Base-by-base conservation (phyloP, 2,113 vertebrate genomes). In the Callithrix jacchus region DNA sequence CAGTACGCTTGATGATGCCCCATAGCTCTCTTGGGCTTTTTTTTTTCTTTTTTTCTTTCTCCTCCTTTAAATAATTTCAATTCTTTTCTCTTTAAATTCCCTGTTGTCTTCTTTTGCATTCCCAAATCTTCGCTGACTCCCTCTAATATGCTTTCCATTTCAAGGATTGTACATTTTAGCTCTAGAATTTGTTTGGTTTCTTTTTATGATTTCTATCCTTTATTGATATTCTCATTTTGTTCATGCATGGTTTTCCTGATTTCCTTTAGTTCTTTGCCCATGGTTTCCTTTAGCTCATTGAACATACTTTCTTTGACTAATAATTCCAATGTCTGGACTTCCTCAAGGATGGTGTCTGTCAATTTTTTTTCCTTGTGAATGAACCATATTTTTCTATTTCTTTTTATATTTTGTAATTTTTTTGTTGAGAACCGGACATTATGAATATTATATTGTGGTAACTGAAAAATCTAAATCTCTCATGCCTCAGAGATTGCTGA, bases 321-420 rank as follows among this genome's bases (percentile, higher is more conserved):
- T 94, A n/a, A 77, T 85, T 77, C 71, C 35, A 80, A 20, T 71
- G 58, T 66, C 56, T 85, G n/a, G 35, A 58, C 64, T 87, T 73
- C 45, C n/a, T 91, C n/a, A 84, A 84, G 56, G n/a, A 35, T 42
- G 3, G 30, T 42, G 45, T 64, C 27, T 91, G 40, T 87, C 35
- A 89, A 89, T 8, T 73, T 82, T 83, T 42, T 32, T 42, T 52
- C 8, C 45, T 37, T 58, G 30, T 56, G 40, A 85, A 68, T n/a
- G 32, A 21, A 32, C 35, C 20, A 90, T 32, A 23, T 9, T 79
- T 71, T 91, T 61, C 52, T 71, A n/a, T 94, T 83, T 88, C 54
- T 80, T 87, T 95, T 54, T 58, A 42, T 79, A 40, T 86, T 89
- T 89, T 85, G 17, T n/a, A 79, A 42, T 49, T 81, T 86, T 86